Evolutionary conservation across 2,113 vertebrate species (phyloP), one percentile per base, ranked within the genome.

Genomic region (Gobiocypris rarus): DNA sequence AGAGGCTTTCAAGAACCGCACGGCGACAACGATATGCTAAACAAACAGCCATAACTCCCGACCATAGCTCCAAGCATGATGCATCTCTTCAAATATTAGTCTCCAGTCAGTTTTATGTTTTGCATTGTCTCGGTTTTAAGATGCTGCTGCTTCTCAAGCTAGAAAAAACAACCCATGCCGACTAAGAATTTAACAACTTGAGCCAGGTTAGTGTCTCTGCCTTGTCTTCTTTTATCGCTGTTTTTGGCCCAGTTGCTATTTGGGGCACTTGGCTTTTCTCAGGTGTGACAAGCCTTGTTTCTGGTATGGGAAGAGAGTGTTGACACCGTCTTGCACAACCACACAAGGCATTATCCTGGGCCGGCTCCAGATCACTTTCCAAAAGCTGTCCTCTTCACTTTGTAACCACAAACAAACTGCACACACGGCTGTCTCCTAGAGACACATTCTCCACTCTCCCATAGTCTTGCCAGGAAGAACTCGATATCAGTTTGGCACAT

Each of bases 281-380:
- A 86, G 85, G 85, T 88, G 83, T 87, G 81, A 85, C 9, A 81
- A 73, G 24, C 10, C 58, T 83, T 90, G 43, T 81, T 88, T 86
- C 78, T 76, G 0, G 54, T 81, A 67, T 58, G 76, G 83, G 45
- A 82, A 45, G 56, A 45, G 67, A 84, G 78, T 75, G 71, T 75
- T n/a, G 22, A 28, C 22, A 28, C 71, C 2, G 58, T 70, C 74
- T 54, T 56, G 58, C 86, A 82, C 88, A 86, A 83, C 83, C 43
- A 84, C 81, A 69, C 38, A 87, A 41, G 41, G 34, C 77, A 79
- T 84, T 83, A 76, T 73, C 63, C 52, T 73, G 87, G 65, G 48
- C 31, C 15, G 45, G 7, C 19, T 73, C 87, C 87, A 85, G 71
- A 83, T 45, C 34, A 43, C 34, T 73, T 52, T 52, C 74, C 80